Evolutionary conservation across 2,888 invertebrate genomes (phyloP).

Genomic region (Scaptomyza polygonia): DNA sequence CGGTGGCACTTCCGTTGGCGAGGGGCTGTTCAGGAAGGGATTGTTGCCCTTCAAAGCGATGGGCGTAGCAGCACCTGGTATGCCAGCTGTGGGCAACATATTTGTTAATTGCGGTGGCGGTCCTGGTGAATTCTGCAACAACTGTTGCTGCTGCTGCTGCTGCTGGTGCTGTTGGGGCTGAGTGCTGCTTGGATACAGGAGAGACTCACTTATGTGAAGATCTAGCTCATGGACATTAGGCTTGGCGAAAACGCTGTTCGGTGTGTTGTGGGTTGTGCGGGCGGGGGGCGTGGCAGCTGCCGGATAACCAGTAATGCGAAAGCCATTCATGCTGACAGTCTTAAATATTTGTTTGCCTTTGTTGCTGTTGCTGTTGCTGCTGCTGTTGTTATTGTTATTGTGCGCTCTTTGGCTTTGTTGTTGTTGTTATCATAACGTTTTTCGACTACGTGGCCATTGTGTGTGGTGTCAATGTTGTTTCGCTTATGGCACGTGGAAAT

Average conservation of each 20-base stretch:
- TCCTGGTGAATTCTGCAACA: constrained; percentile 73
- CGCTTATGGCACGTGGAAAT: constrained; percentile 26
- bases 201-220: constrained; percentile 77
- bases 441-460: constrained; percentile 48
- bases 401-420: constrained; percentile 56
- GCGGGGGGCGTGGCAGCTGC: constrained; percentile 64
- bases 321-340: constrained; percentile 76
- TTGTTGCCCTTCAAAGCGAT: constrained; percentile 83
- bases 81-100: constrained; percentile 66
- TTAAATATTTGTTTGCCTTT: constrained; percentile 34
- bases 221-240: constrained; percentile 73
- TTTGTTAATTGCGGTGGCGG: constrained; percentile 76
- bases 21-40: constrained; percentile 81
- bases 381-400: constrained; percentile 54
- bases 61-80: constrained; percentile 71
- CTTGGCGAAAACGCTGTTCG: constrained; percentile 57
- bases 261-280: constrained; percentile 22
- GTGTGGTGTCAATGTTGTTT: background rate
- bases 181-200: constrained; percentile 69
- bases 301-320: constrained; percentile 80
- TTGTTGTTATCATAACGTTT: constrained; percentile 66
- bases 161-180: constrained; percentile 39
- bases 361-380: constrained; percentile 16
- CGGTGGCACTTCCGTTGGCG: constrained; percentile 72
- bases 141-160: constrained; percentile 46